These are phyloP conservation scores for Hetaerina americana DNA, from an alignment of 1,140 invertebrate genomes.

Conservation along the genomic window DNA sequence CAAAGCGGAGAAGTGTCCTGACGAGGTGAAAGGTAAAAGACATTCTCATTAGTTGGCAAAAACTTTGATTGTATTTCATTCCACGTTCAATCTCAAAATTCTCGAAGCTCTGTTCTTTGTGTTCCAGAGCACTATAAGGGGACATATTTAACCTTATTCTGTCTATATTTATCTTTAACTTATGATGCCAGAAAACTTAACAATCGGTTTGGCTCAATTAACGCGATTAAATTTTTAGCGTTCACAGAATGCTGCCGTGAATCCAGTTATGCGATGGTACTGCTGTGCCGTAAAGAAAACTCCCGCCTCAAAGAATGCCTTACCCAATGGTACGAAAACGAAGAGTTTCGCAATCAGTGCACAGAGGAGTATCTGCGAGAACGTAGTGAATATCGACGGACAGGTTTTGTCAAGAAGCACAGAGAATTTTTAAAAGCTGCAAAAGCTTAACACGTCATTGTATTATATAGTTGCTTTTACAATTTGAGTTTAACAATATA, in stretches of 20 bases:
- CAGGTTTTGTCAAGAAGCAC: constrained; percentile 52
- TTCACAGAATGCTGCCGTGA: constrained; percentile 65
- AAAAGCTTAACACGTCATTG: background rate
- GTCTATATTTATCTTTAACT: background rate
- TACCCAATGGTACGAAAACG: constrained; percentile 57
- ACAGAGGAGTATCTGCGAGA: constrained; percentile 67
- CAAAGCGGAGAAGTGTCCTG: constrained; percentile 55
- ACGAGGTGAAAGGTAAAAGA: constrained; percentile 46
- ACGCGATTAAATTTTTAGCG: constrained; percentile 27
- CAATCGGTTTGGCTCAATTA: background rate
- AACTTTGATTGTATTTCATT: background rate
- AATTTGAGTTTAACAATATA: too few species aligned
- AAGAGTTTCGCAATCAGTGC: constrained; percentile 57
- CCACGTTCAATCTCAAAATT: too few species aligned
- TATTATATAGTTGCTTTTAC: too few species aligned
- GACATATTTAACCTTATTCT: too few species aligned
- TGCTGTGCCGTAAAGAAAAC: constrained; percentile 61
- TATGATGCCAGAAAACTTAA: background rate
- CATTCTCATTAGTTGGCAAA: background rate
- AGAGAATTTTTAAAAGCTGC: constrained; percentile 13
- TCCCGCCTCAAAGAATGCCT: constrained; percentile 52
- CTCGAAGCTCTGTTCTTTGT: too few species aligned
- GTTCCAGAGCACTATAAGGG: too few species aligned
- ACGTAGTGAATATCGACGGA: constrained; percentile 63
- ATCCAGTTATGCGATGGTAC: constrained; percentile 49